phyloP scores from a whole-genome alignment of 2,888 invertebrate genomes.

The Leptopilina myrica region DNA sequence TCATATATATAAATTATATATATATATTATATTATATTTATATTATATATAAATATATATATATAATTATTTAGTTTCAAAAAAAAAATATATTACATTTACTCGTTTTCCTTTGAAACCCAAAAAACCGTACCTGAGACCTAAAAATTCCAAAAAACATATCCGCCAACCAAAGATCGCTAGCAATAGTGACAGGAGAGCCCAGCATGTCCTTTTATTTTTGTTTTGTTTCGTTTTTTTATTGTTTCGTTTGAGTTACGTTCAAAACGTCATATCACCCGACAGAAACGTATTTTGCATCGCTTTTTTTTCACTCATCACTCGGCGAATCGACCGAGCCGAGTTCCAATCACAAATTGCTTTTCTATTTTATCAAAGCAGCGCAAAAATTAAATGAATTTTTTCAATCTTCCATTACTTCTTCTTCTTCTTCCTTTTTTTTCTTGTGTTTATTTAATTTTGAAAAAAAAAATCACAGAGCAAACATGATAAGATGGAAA shows the following conservation, averaged over 20 bases:
- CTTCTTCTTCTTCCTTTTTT: neutral
- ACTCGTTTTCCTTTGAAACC: conserved; percentile 49
- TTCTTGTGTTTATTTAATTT: neutral
- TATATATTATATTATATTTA: too few relatives aligned
- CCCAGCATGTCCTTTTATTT: conserved; percentile 70
- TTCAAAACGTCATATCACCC: conserved; percentile 44
- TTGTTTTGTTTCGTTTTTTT: conserved; percentile 46
- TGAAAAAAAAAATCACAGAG: neutral
- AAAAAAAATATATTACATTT: conserved; percentile 45
- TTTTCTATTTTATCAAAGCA: conserved; percentile 33
- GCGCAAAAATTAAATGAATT: neutral
- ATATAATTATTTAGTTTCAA: conserved; percentile 50
- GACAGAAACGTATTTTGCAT: conserved; percentile 49
- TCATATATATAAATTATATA: too few relatives aligned
- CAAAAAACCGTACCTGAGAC: conserved; percentile 42
- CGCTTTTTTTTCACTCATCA: conserved; percentile 45
- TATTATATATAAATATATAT: too few relatives aligned
- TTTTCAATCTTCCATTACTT: neutral
- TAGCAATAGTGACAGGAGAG: conserved; percentile 77
- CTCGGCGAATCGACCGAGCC: conserved; percentile 33
- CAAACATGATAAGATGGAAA: conserved; percentile 22
- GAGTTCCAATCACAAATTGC: conserved; percentile 35
- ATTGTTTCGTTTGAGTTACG: conserved; percentile 35
- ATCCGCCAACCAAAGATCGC: conserved; percentile 68
- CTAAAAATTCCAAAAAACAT: conserved; percentile 54